Base-by-base conservation (phyloP, 2,888 invertebrate genomes). In the Drosophila dives region DNA sequence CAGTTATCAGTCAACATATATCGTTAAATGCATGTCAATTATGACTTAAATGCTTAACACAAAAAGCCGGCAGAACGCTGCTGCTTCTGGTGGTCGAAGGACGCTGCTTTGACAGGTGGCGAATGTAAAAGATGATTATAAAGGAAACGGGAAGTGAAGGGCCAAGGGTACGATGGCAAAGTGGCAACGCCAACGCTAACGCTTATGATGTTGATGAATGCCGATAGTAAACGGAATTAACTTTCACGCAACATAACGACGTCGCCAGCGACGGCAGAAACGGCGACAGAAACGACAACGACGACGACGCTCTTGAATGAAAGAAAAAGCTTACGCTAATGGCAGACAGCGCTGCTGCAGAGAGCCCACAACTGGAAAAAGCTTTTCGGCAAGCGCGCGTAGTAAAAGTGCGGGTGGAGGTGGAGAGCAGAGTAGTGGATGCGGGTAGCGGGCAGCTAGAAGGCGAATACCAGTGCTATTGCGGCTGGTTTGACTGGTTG, bases 221-320 rank as follows among this genome's bases (percentile, higher is more conserved):
- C 90, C 90, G 85, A 85, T 85, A 85, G 85, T 85, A 85, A 85
- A 88, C 90, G 85, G 89, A 90, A 85, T 90, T 90, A 85, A 85
- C 90, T 85, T 85, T 85, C 85, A 90, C 85, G 89, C 85, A 85
- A 75, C 83, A 77, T 82, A 88, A 68, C 77, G 70, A 63, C 78
- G 66, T 42, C 51, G 64, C 70, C 79, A 42, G 49, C 65, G 67
- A 64, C 62, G 49, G 7, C 32, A 29, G n/a, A 60, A 23, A 20
- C 63, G 61, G n/a, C 60, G 29, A 6, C 53, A 61, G 51, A 60
- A 11, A 7, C 70, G 7, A 32, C 71, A 49, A 45, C 64, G 2
- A 3, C 63, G 66, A 53, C 75, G 66, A 56, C 55, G 65, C 89
- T 80, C 66, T 85, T 85, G 85, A 85, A 85, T 85, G 85, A 85